A percentile compares a stretch with the other conserved stretches of the same genome.
Conservation (phyloP, 2,113 vertebrate genomes). For the Piaya cayana region DNA sequence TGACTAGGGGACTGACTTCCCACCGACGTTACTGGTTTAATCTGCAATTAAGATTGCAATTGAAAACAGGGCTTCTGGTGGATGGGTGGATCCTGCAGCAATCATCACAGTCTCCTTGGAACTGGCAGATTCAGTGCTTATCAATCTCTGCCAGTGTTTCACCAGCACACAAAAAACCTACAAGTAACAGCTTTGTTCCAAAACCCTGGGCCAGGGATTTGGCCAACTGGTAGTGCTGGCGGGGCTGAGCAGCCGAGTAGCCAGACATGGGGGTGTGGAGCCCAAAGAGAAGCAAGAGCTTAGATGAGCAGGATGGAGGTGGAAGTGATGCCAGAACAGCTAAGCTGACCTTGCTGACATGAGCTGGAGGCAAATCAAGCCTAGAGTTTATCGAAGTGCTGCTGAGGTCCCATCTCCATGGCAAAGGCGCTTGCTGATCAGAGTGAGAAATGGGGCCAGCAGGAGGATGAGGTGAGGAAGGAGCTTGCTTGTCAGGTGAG, state of each 20-base stretch:
- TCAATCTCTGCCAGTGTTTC: background rate
- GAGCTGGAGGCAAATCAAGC: background rate
- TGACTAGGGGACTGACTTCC: background rate
- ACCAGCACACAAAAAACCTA: background rate
- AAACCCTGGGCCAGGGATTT: background rate
- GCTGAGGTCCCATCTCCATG: background rate
- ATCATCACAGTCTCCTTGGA: background rate
- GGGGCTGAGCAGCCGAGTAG: background rate
- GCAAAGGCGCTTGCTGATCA: background rate
- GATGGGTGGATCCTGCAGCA: background rate
- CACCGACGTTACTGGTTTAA: background rate
- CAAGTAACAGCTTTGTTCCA: background rate
- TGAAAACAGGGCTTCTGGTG: background rate
- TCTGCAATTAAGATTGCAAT: background rate
- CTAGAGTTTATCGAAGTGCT: background rate
- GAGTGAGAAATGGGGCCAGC: background rate
- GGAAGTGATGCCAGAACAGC: background rate
- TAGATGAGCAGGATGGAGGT: background rate
- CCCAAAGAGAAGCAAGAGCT: background rate
- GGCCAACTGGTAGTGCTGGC: background rate
- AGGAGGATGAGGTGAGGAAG: background rate
- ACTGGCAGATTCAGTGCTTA: background rate
- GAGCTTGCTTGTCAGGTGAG: background rate
- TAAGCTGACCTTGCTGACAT: background rate
- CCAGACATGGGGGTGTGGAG: fast-evolving